Evolutionary conservation across 1,140 invertebrate species (phyloP).

Genomic region (Rhagoletis zephyria): DNA sequence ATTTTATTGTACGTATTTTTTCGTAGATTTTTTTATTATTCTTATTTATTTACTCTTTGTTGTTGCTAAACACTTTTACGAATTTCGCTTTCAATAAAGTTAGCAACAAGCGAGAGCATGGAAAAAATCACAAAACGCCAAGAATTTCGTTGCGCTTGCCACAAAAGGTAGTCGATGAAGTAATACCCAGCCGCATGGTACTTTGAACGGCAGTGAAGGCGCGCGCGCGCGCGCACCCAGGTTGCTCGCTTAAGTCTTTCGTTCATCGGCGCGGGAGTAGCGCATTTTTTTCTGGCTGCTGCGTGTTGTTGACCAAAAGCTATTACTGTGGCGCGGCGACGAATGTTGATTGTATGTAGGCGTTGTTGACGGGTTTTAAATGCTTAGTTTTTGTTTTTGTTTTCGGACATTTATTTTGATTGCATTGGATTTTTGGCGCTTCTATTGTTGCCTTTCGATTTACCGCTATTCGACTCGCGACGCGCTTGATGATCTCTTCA

Average conservation of each 20-base stretch:
- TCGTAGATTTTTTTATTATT: not conserved
- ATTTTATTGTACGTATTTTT: slow-evolving; percentile 1
- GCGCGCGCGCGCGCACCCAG: not conserved
- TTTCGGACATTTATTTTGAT: not conserved
- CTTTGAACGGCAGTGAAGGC: no score
- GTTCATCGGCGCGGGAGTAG: not conserved
- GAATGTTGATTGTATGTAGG: not conserved
- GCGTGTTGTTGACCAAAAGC: not conserved
- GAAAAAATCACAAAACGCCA: slow-evolving; percentile 3
- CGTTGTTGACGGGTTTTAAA: not conserved
- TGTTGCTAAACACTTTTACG: slow-evolving; percentile 9
- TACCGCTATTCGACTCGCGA: not conserved
- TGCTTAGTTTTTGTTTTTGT: not conserved
- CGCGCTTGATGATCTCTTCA: not conserved
- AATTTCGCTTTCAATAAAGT: slow-evolving; percentile 42
- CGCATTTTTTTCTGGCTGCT: not conserved
- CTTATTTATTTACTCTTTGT: not conserved
- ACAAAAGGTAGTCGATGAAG: slow-evolving; percentile 35
- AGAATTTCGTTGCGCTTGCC: not conserved
- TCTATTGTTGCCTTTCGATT: slow-evolving; percentile 8
- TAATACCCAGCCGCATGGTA: slow-evolving; percentile 6
- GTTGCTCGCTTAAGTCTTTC: not conserved
- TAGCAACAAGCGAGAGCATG: not conserved
- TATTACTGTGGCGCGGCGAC: not conserved
- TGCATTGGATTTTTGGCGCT: not conserved